phyloP scores from a whole-genome alignment of 2,113 vertebrate genomes.

The Machaerirhynchus nigripectus region DNA sequence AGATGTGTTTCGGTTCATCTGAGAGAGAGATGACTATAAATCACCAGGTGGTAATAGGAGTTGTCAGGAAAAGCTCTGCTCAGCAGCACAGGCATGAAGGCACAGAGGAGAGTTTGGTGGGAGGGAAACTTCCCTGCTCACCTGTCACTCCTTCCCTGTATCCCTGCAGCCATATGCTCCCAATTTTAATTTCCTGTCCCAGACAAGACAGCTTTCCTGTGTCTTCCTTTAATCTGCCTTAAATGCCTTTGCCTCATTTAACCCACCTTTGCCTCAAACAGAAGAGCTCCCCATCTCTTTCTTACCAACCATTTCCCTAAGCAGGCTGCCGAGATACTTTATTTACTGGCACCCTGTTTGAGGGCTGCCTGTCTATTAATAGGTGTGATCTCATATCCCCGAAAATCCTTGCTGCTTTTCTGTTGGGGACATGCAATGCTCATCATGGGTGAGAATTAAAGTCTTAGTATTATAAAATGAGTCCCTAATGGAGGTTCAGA shows the following conservation, averaged over 20 bases:
- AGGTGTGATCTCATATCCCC: not conserved
- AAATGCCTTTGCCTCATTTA: not conserved
- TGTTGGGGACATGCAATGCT: not conserved
- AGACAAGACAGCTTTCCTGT: not conserved
- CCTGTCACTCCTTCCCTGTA: not conserved
- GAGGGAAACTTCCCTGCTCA: not conserved
- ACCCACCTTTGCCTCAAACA: not conserved
- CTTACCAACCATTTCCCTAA: not conserved
- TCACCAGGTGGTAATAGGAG: constrained; percentile 10
- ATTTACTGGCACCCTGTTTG: not conserved
- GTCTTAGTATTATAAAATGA: not conserved
- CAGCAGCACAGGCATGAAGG: not conserved
- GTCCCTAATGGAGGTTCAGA: not conserved
- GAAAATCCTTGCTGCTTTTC: not conserved
- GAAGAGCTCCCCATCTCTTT: not conserved
- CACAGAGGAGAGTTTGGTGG: not conserved
- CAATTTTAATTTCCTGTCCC: not conserved
- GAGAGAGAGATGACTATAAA: constrained; percentile 33
- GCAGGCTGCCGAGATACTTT: not conserved
- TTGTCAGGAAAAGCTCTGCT: constrained; percentile 20
- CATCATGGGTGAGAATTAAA: not conserved
- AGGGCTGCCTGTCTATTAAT: not conserved
- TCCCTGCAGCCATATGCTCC: not conserved
- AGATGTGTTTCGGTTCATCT: constrained; percentile 35
- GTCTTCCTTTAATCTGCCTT: not conserved